Evolutionary conservation across 1,140 invertebrate species (phyloP).

Genomic region (Calephelis nemesis): DNA sequence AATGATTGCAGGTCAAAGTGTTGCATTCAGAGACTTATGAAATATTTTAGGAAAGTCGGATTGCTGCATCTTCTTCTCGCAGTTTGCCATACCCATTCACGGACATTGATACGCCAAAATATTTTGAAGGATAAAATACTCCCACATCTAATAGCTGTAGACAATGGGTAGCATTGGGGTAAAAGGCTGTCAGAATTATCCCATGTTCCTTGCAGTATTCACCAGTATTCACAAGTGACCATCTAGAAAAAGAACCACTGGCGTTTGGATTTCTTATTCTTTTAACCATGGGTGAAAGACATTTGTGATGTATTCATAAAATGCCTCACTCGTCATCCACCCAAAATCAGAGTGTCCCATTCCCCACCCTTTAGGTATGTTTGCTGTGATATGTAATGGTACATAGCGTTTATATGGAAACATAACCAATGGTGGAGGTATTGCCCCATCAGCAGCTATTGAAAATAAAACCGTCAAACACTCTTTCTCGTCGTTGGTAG

Average conservation of each 20-base stretch:
- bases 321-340: slow-evolving; percentile 58
- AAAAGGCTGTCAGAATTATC: slow-evolving; percentile 49
- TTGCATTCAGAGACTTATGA: slow-evolving; percentile 22
- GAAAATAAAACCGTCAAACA: slow-evolving; percentile 12
- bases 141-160: slow-evolving; percentile 55
- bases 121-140: slow-evolving; percentile 57
- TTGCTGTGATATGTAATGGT: slow-evolving; percentile 40
- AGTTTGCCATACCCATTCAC: slow-evolving; percentile 28
- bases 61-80: slow-evolving; percentile 24
- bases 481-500: slow-evolving; percentile 4
- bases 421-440: slow-evolving; percentile 50
- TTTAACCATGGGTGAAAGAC: slow-evolving; percentile 58
- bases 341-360: slow-evolving; percentile 54
- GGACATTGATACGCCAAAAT: slow-evolving; percentile 22
- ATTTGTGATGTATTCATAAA: slow-evolving; percentile 65
- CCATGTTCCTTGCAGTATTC: slow-evolving; percentile 53
- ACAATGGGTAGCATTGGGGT: slow-evolving; percentile 56
- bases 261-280: slow-evolving; percentile 45
- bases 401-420: slow-evolving; percentile 46
- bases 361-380: slow-evolving; percentile 47
- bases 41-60: slow-evolving; percentile 25
- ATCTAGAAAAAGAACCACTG: slow-evolving; percentile 60
- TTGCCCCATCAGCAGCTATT: slow-evolving; percentile 38
- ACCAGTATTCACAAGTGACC: slow-evolving; percentile 52
- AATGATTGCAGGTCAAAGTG: slow-evolving; percentile 21